phyloP scores from a whole-genome alignment of 1,140 invertebrate genomes.

The Batillaria attramentaria region DNA sequence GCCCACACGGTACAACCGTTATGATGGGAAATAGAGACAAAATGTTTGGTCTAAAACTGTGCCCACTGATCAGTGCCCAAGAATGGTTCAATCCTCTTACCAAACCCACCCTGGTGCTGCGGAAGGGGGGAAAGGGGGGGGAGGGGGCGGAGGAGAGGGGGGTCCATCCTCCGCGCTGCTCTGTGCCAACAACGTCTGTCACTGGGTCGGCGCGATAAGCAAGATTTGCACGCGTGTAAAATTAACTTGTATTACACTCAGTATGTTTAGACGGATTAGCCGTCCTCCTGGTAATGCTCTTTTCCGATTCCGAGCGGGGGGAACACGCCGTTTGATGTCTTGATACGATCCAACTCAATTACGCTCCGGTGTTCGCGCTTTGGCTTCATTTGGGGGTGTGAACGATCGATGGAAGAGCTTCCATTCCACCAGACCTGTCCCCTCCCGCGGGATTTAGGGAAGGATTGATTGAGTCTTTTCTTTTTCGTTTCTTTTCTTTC shows the following conservation, averaged over 20 bases:
- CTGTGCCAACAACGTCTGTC: slow-evolving; percentile 29
- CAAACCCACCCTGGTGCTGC: not conserved
- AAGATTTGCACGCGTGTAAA: slow-evolving; percentile 38
- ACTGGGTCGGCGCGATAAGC: slow-evolving; percentile 33
- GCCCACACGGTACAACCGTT: no score
- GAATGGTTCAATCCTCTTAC: not conserved
- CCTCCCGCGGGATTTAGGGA: slow-evolving; percentile 17
- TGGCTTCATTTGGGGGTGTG: slow-evolving; percentile 23
- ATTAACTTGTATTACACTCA: slow-evolving; percentile 34
- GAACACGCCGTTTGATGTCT: slow-evolving; percentile 33
- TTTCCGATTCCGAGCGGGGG: slow-evolving; percentile 8
- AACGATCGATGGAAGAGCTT: not conserved
- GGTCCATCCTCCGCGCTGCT: no score
- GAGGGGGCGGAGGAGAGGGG: no score
- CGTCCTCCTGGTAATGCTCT: slow-evolving; percentile 28
- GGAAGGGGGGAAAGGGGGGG: no score
- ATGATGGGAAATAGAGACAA: no score
- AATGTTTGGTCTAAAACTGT: no score
- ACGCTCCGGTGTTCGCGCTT: slow-evolving; percentile 32
- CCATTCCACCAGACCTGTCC: not conserved
- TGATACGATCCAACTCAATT: slow-evolving; percentile 32
- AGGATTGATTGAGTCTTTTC: slow-evolving; percentile 17
- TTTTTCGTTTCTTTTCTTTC: not conserved
- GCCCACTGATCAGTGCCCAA: no score
- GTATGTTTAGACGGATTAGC: slow-evolving; percentile 36